phyloP scores from a whole-genome alignment of 1,140 invertebrate species.

The Fopius arisanus region DNA sequence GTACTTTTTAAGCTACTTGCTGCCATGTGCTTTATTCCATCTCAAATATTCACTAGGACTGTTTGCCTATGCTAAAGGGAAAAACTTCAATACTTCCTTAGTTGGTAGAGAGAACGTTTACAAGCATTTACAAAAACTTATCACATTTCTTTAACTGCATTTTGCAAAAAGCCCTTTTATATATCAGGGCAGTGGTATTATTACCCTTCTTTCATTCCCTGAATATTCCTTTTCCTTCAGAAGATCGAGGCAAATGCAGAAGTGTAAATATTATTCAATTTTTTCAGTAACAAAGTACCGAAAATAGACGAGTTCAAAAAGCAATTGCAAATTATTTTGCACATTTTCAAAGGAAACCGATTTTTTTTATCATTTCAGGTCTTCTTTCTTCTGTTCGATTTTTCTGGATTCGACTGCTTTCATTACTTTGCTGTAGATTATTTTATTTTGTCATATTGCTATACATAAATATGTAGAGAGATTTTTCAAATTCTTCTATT shows the following conservation, averaged over 20 bases:
- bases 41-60: slow-evolving; percentile 39
- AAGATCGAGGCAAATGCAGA: background rate
- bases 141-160: slow-evolving; percentile 57
- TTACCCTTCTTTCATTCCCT: slow-evolving; percentile 4
- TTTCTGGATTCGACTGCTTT: background rate
- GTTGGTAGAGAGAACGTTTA: slow-evolving; percentile 61
- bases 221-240: background rate
- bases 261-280: background rate
- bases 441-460: background rate
- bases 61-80: slow-evolving; percentile 48
- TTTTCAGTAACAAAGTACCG: background rate
- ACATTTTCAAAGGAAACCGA: background rate
- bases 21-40: slow-evolving; percentile 36
- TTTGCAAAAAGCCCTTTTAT: slow-evolving; percentile 26
- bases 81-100: slow-evolving; percentile 48
- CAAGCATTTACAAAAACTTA: slow-evolving; percentile 68
- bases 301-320: background rate
- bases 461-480: slow-evolving; percentile 43
- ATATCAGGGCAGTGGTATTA: slow-evolving; percentile 17
- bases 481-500: slow-evolving; percentile 37
- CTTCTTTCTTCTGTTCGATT: background rate
- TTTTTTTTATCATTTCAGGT: too few relatives aligned
- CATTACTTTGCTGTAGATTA: background rate
- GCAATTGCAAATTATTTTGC: background rate
- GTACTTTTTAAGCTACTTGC: slow-evolving; percentile 47